Base-by-base conservation (phyloP, 2,797 vertebrate species). In the Platyrinchus mystaceus region DNA sequence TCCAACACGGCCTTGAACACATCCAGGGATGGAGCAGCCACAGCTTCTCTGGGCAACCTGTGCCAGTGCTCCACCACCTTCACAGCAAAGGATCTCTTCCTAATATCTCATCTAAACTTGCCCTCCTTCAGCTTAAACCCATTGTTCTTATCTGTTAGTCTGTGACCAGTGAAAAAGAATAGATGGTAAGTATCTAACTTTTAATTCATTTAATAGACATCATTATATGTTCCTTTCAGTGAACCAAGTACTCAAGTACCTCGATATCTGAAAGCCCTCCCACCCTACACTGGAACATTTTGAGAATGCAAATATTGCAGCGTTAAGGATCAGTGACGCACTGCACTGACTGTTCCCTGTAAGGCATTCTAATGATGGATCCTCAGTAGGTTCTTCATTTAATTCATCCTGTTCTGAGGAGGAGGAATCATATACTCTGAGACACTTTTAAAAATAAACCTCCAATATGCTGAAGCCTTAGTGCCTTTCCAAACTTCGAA, bases 371-470 rank as follows among this genome's bases (percentile, higher is more conserved):
- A 53, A 5, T 68, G 78, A 79, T 76, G 75, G 56, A 87, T 79
- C 53, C 36, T 41, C 60, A 75, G 56, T 26, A 87, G 24, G 19
- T 81, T 84, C n/a, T 80, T 73, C 46, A 32, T 94, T 89, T 71
- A 93, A 93, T 93, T 89, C 67, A 80, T 87, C 58, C 64, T 74
- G 34, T 89, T 90, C 78, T 87, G 89, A 94, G 84, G 26, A 87
- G 78, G 75, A 95, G 81, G 81, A 95, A 84, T 74, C 60, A 34
- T 46, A 67, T 26, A 79, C 32, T 90, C 37, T 58, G 24, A 90
- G 21, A 68, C 36, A 78, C 37, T 93, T 93, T 89, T 78, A 93
- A 94, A 95, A 95, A 94, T 91, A 85, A 79, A 78, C n/a, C 78
- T 76, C 46, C 64, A 94, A 49, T 69, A 80, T 83, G 55, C 76